Percentiles rank a stretch among this genome's conserved stretches.
These are phyloP conservation scores for Cliona cf. orientalis DNA, from an alignment of 37 sponge, comb jelly and placozoan species.

Conservation along the genomic window DNA sequence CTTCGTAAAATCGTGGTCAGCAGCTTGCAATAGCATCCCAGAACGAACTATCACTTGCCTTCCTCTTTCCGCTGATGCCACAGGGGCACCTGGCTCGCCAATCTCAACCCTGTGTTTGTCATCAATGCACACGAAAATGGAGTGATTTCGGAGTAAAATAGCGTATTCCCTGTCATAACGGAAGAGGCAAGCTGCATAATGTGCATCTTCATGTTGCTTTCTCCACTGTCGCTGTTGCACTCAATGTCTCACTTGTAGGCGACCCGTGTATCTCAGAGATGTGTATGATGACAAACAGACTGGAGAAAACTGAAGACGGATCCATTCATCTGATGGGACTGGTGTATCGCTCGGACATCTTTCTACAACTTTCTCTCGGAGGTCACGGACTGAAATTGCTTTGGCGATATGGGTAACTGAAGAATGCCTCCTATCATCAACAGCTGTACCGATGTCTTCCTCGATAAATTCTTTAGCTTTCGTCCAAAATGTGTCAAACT, in stretches of 20 bases:
- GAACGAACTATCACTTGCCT: constrained; percentile 15
- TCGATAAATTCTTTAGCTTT: constrained; percentile 17
- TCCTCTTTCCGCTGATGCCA: constrained; percentile 53
- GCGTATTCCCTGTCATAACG: constrained; percentile 38
- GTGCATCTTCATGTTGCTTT: constrained; percentile 28
- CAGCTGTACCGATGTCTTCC: constrained; percentile 49
- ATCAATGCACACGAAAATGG: constrained; percentile 21
- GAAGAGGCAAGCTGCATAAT: constrained; percentile 36
- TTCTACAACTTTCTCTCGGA: constrained; percentile 1
- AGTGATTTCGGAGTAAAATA: background rate
- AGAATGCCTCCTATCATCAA: constrained; percentile 57
- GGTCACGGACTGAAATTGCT: constrained; percentile 17
- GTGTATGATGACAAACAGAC: background rate
- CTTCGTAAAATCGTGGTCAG: constrained; percentile 54
- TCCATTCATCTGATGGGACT: constrained; percentile 16
- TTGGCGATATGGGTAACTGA: constrained; percentile 30
- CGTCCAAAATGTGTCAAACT: background rate
- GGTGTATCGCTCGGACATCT: constrained; percentile 8
- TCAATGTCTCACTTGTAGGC: constrained; percentile 18
- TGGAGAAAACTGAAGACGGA: constrained; percentile 35
- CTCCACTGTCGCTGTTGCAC: constrained; percentile 40
- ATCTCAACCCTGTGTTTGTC: constrained; percentile 64
- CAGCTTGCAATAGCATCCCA: background rate
- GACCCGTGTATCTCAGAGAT: constrained; percentile 32
- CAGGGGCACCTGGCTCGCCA: constrained; percentile 59